Percentiles rank a stretch among this genome's conserved stretches.
phyloP scores from a whole-genome alignment of 2,888 invertebrate species.

The Temnothorax ravouxi region DNA sequence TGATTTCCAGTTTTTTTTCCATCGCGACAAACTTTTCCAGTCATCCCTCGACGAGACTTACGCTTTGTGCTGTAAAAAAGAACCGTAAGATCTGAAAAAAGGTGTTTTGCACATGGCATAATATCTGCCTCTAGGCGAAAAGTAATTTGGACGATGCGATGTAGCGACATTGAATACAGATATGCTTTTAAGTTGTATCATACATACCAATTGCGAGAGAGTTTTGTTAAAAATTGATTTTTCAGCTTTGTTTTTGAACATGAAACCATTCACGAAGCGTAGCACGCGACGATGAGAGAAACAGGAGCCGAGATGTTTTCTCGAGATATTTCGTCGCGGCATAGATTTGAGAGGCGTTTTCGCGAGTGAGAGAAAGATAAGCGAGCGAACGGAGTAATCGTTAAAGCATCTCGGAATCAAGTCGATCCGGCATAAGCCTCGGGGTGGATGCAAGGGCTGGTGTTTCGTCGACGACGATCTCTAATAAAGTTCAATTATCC shows the following conservation, averaged over 20 bases:
- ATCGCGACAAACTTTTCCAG: slow-evolving; percentile 68
- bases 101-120: neutral
- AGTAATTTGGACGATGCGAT: slow-evolving; percentile 9
- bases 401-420: slow-evolving; percentile 58
- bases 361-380: slow-evolving; percentile 32
- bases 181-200: neutral
- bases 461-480: slow-evolving; percentile 74
- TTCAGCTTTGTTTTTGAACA: neutral
- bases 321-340: slow-evolving; percentile 17
- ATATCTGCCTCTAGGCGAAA: neutral
- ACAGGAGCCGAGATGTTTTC: neutral
- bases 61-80: neutral
- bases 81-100: slow-evolving; percentile 7
- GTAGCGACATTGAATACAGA: neutral
- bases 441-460: slow-evolving; percentile 61
- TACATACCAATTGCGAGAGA: neutral
- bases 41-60: neutral
- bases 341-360: slow-evolving; percentile 50
- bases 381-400: slow-evolving; percentile 49
- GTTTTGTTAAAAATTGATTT: neutral
- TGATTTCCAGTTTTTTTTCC: slow-evolving; percentile 76
- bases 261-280: neutral
- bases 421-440: slow-evolving; percentile 66
- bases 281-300: neutral
- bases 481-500: slow-evolving; percentile 80